phyloP scores from a whole-genome alignment of 2,797 vertebrate genomes.

The Anomalospiza imberbis region DNA sequence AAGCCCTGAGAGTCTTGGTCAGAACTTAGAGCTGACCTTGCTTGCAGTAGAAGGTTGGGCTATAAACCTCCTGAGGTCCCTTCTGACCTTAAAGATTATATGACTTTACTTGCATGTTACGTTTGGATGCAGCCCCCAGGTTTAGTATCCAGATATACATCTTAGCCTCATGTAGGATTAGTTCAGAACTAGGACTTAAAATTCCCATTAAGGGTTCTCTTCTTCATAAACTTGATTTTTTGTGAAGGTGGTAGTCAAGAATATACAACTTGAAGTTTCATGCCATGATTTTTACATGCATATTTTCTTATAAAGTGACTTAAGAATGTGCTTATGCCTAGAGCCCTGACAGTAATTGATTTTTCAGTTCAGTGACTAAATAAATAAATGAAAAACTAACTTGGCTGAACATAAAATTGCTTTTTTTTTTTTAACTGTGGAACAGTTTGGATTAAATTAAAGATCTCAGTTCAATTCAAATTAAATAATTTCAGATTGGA shows the following conservation, averaged over 20 bases:
- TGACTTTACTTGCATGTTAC: not conserved
- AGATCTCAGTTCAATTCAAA: not conserved
- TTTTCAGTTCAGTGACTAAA: slow-evolving; percentile 58
- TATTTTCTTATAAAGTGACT: not conserved
- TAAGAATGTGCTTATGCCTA: slow-evolving; percentile 1
- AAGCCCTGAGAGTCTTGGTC: not conserved
- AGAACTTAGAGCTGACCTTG: not conserved
- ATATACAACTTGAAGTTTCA: not conserved
- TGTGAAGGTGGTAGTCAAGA: not conserved
- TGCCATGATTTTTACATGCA: not conserved
- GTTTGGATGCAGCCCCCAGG: not conserved
- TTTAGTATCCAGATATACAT: not conserved
- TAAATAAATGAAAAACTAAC: slow-evolving; percentile 41
- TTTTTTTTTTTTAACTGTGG: not conserved
- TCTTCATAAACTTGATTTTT: not conserved
- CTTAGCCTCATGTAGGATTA: not conserved
- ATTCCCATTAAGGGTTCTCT: not conserved
- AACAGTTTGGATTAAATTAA: slow-evolving; percentile 15
- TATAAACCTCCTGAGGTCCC: not conserved
- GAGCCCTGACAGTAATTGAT: slow-evolving; percentile 49
- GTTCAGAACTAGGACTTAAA: not conserved
- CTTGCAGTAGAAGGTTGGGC: not conserved
- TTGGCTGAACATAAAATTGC: slow-evolving; percentile 22
- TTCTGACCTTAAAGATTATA: not conserved
- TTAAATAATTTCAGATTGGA: not conserved